Conservation (phyloP, 2,888 invertebrate species). For the Elysia crispata region DNA sequence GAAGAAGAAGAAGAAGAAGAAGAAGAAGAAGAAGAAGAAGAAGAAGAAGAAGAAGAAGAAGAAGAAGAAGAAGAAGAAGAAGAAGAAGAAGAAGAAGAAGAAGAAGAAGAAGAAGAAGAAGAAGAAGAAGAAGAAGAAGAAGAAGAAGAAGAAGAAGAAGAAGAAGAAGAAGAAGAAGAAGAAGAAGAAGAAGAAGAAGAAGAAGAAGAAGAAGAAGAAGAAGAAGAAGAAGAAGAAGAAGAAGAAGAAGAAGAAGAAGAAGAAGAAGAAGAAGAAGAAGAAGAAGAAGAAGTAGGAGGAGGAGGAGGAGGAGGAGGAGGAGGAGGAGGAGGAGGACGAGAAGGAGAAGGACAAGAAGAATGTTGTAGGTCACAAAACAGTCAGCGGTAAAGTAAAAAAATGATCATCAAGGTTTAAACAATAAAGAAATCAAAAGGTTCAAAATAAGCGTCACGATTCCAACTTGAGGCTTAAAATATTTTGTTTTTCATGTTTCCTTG, state of each 20-base stretch:
- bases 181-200: slow-evolving; percentile 27
- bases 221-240: slow-evolving; percentile 28
- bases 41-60: slow-evolving; percentile 20
- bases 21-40: slow-evolving; percentile 7
- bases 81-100: not conserved
- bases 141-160: not conserved
- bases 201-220: slow-evolving; percentile 27
- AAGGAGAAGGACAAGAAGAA: slow-evolving; percentile 29
- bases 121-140: not conserved
- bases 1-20: slow-evolving; percentile 17
- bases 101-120: not conserved
- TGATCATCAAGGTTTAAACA: too few relatives aligned
- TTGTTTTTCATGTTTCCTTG: too few relatives aligned
- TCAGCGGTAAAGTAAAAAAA: too few relatives aligned
- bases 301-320: not conserved
- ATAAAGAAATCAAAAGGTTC: too few relatives aligned
- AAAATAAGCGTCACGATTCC: too few relatives aligned
- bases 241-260: slow-evolving; percentile 20
- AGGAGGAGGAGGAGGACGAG: not conserved
- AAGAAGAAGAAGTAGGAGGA: slow-evolving; percentile 9
- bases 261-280: slow-evolving; percentile 12
- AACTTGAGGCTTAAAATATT: too few relatives aligned
- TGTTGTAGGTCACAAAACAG: too few relatives aligned
- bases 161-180: slow-evolving; percentile 12
- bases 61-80: slow-evolving; percentile 3